phyloP scores from a whole-genome alignment of 2,113 vertebrate genomes.

The Erpornis zantholeuca region DNA sequence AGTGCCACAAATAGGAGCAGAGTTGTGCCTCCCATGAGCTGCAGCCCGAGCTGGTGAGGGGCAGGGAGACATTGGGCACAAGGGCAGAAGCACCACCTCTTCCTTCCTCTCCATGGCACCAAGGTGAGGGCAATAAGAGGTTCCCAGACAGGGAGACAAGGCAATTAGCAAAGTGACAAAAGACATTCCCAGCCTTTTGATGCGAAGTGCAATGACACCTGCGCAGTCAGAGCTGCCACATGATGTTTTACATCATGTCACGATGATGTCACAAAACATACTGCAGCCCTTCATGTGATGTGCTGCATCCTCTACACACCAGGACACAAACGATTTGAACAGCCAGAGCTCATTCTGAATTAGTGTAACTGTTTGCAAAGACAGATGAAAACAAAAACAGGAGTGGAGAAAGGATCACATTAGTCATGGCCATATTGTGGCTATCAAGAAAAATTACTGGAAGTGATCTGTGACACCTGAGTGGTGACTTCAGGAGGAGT shows the following conservation, averaged over 20 bases:
- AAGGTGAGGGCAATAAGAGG: not conserved
- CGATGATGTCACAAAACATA: slow-evolving; percentile 49
- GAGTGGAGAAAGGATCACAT: not conserved
- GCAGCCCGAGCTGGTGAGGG: not conserved
- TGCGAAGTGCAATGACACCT: slow-evolving; percentile 6
- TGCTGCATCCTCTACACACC: not conserved
- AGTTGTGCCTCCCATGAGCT: not conserved
- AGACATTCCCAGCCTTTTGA: not conserved
- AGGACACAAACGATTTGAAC: not conserved
- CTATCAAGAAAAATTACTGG: not conserved
- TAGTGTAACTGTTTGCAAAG: slow-evolving; percentile 12
- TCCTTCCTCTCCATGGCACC: not conserved
- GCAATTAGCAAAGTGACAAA: slow-evolving; percentile 62
- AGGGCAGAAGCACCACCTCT: not conserved
- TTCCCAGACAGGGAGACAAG: not conserved
- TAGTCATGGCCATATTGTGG: not conserved
- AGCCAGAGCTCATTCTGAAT: slow-evolving; percentile 24
- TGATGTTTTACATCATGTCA: slow-evolving; percentile 46
- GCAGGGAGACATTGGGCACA: not conserved
- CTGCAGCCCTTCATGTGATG: slow-evolving; percentile 30
- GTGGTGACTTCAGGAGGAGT: not conserved
- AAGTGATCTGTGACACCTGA: not conserved
- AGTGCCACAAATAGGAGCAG: not conserved
- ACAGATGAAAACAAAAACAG: not conserved
- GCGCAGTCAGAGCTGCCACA: slow-evolving; percentile 30